Evolutionary conservation across 1,140 invertebrate genomes (phyloP).

Genomic region (Drosophila miranda): DNA sequence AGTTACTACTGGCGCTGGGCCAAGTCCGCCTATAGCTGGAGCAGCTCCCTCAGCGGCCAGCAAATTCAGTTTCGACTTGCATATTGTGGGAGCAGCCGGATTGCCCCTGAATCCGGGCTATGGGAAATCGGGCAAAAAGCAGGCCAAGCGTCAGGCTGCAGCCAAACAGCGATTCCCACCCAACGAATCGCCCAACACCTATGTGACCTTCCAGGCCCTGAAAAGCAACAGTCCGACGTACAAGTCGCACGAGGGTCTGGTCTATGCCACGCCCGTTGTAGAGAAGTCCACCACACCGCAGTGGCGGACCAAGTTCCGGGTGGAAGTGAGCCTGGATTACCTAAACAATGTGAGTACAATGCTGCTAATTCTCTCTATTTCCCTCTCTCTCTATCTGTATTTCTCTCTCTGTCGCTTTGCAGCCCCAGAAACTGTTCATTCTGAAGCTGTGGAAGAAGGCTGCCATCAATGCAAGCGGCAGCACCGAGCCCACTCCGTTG

Average conservation of each 20-base stretch:
- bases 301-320: conserved; percentile 85
- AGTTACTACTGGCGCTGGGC: conserved; percentile 1
- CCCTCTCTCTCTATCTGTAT: neutral
- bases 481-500: conserved; percentile 82
- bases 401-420: conserved; percentile 32
- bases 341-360: conserved; percentile 83
- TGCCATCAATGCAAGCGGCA: conserved; percentile 47
- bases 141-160: conserved; percentile 56
- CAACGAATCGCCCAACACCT: conserved; percentile 84
- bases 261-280: conserved; percentile 83
- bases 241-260: conserved; percentile 78
- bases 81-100: conserved; percentile 84
- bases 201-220: conserved; percentile 85
- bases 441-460: conserved; percentile 85
- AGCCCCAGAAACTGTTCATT: conserved; percentile 85
- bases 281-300: conserved; percentile 84
- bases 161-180: conserved; percentile 61
- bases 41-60: conserved; percentile 51
- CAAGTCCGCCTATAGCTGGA: neutral
- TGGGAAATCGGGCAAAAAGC: conserved; percentile 62
- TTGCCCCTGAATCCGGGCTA: conserved; percentile 83
- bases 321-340: conserved; percentile 83
- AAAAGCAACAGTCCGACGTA: conserved; percentile 56
- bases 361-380: no score
- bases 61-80: conserved; percentile 82